Evolutionary conservation across 2,797 vertebrate genomes (phyloP), one percentile per base, ranked within the genome.

Genomic region (Neosalanx taihuensis): DNA sequence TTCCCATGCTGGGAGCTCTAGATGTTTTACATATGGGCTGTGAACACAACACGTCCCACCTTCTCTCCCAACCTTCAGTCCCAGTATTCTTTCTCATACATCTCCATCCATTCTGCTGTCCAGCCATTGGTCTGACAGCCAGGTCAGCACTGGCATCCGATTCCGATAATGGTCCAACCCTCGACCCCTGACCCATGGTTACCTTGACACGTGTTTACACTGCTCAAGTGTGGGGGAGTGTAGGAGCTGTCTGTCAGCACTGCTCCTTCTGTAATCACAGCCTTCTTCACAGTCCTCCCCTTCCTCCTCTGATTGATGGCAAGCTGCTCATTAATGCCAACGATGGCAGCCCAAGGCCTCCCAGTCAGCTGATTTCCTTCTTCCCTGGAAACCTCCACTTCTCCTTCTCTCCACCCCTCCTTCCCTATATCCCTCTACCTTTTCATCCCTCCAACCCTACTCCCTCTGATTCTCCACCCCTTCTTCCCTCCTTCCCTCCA

Each of bases 281-380:
- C 74, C 83, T 91, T 90, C 87, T 91, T 92, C 90, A 90, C 84
- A 89, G 85, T 86, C 85, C 76, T 81, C 82, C 76, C 83, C 78
- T 71, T 65, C 70, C 72, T 73, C 72, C 56, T 23, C 51, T 84
- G 88, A 89, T 89, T 88, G 86, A 90, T 87, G 84, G 77, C 79
- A 81, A 77, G 73, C 82, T 84, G 91, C 87, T 91, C 85, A 90
- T 90, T 91, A 89, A 83, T 61, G 59, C 81, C 74, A 70, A 71
- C 51, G 17, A 56, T n/a, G 70, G 79, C 73, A 77, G 76, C 80
- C 76, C 81, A 85, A 84, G 80, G 82, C 79, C 76, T 81, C 66
- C 76, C 37, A 51, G 78, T 72, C 10, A 70, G 74, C 81, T 76
- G 29, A 68, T 67, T 79, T 74, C 75, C 31, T 65, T 33, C 12